Evolutionary conservation across 2,797 vertebrate species (phyloP).

Genomic region (Gymnocypris eckloni): DNA sequence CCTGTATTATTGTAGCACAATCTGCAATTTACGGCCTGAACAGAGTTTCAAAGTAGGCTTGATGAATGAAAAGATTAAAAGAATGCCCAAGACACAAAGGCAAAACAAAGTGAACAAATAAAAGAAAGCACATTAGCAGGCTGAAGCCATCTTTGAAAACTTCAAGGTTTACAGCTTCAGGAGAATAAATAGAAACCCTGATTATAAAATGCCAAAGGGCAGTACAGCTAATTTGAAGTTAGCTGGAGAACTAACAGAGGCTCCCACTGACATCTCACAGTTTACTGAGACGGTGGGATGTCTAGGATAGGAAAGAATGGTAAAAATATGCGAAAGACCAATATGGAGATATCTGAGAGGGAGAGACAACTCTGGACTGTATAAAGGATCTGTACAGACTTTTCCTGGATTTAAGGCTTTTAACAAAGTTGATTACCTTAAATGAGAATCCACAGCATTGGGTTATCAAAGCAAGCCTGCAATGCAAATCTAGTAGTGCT

Average conservation of each 20-base stretch:
- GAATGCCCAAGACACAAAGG: slow-evolving; percentile 3
- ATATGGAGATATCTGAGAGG: slow-evolving; percentile 22
- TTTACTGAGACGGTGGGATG: slow-evolving; percentile 38
- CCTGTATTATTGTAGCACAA: slow-evolving; percentile 17
- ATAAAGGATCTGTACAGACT: neutral
- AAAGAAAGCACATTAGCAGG: slow-evolving; percentile 32
- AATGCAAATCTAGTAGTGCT: neutral
- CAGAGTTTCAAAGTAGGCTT: slow-evolving; percentile 13
- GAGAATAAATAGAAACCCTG: neutral
- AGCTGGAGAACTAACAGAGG: slow-evolving; percentile 33
- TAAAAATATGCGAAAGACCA: slow-evolving; percentile 19
- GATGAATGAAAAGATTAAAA: slow-evolving; percentile 41
- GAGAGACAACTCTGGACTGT: neutral
- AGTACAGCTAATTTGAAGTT: slow-evolving; percentile 40
- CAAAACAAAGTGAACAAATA: slow-evolving; percentile 24
- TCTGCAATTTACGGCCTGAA: slow-evolving; percentile 38
- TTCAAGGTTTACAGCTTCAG: slow-evolving; percentile 27
- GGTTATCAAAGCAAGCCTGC: slow-evolving; percentile 15
- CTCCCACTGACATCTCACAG: slow-evolving; percentile 42
- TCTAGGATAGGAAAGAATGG: neutral
- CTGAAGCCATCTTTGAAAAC: slow-evolving; percentile 41
- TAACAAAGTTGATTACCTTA: neutral
- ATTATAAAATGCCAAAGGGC: slow-evolving; percentile 46
- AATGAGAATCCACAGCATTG: neutral
- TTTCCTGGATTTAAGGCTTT: slow-evolving; percentile 22